Evolutionary conservation across 2,888 invertebrate species (phyloP).

Genomic region (Campoletis raptor): DNA sequence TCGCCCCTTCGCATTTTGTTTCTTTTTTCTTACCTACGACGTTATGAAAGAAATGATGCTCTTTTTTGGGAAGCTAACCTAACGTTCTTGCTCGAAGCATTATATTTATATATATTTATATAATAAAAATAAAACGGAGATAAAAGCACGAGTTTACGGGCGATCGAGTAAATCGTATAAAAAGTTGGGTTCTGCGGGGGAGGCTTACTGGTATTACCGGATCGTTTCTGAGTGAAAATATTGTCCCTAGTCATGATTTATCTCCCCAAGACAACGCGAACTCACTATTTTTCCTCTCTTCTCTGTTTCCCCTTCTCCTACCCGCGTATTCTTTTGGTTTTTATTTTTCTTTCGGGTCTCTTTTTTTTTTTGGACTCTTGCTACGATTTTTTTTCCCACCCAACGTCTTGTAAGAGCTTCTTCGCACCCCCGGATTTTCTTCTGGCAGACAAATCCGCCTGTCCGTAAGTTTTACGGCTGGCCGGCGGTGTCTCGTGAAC

Average conservation of each 20-base stretch:
- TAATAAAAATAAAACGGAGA: constrained; percentile 27
- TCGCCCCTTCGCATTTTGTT: background rate
- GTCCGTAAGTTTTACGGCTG: constrained; percentile 74
- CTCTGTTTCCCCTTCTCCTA: background rate
- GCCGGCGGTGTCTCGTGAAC: constrained; percentile 3
- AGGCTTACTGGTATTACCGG: background rate
- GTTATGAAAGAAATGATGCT: constrained; percentile 15
- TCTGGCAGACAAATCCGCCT: constrained; percentile 75
- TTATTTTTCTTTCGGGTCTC: constrained; percentile 20
- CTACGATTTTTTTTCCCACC: constrained; percentile 32
- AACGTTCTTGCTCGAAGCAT: background rate
- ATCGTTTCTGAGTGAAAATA: constrained; percentile 51
- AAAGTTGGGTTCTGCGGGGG: background rate
- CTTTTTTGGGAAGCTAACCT: constrained; percentile 7
- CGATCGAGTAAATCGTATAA: constrained; percentile 41
- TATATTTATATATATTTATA: background rate
- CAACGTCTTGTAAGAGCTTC: constrained; percentile 60
- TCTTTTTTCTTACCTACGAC: background rate
- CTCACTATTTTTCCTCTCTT: background rate
- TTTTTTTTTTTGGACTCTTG: constrained; percentile 1
- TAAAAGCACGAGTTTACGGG: constrained; percentile 35
- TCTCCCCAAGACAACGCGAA: background rate
- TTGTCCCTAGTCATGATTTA: constrained; percentile 55
- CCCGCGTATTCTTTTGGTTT: constrained; percentile 28
- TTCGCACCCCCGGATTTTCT: constrained; percentile 72